Evolutionary conservation across 2,113 vertebrate genomes (phyloP).

Genomic region (Microcebus lehilahytsara): DNA sequence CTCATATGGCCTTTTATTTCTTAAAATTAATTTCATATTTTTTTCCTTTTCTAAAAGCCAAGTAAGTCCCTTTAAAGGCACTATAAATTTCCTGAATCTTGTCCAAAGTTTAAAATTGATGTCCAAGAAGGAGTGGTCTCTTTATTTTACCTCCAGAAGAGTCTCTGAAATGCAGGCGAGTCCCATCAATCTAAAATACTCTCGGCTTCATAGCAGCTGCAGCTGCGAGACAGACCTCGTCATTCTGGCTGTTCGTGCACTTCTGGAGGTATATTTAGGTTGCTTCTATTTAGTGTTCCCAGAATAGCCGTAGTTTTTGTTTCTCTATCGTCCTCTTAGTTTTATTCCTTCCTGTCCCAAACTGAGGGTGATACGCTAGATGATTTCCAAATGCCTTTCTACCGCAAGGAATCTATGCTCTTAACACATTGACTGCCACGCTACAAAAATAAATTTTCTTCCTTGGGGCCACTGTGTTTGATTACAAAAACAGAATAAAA

Average conservation of each 20-base stretch:
- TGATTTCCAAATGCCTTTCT: not conserved
- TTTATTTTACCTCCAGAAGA: not conserved
- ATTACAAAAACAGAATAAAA: too few relatives aligned
- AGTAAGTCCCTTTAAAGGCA: not conserved
- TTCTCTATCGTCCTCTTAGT: slow-evolving; percentile 41
- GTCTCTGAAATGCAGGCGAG: not conserved
- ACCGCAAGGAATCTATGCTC: not conserved
- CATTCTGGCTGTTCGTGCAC: not conserved
- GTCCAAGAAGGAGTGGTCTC: not conserved
- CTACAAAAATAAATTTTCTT: too few relatives aligned
- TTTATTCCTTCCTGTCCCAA: slow-evolving; percentile 52
- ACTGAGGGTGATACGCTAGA: not conserved
- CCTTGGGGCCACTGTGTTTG: too few relatives aligned
- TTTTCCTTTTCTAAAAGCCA: not conserved
- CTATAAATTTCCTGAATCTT: not conserved
- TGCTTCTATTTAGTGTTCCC: slow-evolving; percentile 16
- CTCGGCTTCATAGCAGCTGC: not conserved
- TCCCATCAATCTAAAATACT: not conserved
- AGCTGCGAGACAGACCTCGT: not conserved
- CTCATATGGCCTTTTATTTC: not conserved
- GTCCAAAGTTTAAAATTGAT: not conserved
- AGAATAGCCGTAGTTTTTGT: slow-evolving; percentile 60
- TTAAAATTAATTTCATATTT: not conserved
- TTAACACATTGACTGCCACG: too few relatives aligned
- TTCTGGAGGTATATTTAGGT: slow-evolving; percentile 61